These are phyloP conservation scores for Eleginops maclovinus DNA, from an alignment of 2,113 vertebrate genomes.

Conservation along the genomic window DNA sequence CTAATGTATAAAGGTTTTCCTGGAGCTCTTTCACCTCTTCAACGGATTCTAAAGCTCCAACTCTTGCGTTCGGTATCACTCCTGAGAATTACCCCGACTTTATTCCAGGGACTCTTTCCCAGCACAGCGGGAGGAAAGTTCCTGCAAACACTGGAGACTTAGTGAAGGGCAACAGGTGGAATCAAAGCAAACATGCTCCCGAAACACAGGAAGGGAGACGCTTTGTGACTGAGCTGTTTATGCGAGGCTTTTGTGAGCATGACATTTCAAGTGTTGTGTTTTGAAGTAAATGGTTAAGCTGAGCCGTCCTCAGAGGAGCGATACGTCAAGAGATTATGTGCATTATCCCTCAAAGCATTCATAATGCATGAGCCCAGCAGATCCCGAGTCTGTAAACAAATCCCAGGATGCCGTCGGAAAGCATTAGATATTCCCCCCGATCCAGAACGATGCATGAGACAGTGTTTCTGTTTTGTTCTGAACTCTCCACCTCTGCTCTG, in stretches of 20 bases:
- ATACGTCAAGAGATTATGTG: constrained; percentile 2
- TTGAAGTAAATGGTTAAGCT: neutral
- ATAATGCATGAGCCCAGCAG: constrained; percentile 7
- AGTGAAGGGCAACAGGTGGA: too few relatives aligned
- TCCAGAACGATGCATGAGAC: neutral
- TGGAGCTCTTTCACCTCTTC: too few relatives aligned
- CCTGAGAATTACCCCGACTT: too few relatives aligned
- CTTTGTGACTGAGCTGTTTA: neutral
- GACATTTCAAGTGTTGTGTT: neutral
- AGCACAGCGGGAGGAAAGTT: too few relatives aligned
- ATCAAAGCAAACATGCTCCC: neutral
- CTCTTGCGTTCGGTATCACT: too few relatives aligned
- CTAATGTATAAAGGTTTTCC: too few relatives aligned
- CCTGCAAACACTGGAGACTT: too few relatives aligned
- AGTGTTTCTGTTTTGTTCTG: neutral
- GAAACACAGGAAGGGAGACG: neutral
- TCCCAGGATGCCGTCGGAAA: neutral
- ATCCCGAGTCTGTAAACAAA: constrained; percentile 2
- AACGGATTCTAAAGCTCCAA: too few relatives aligned
- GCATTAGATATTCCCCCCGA: neutral
- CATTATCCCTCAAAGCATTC: neutral
- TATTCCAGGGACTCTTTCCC: too few relatives aligned
- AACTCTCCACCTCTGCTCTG: neutral
- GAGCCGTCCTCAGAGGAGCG: neutral
- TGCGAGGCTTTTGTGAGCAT: neutral